Base-by-base conservation (phyloP, 2,113 vertebrate genomes). In the Fukomys damarensis region DNA sequence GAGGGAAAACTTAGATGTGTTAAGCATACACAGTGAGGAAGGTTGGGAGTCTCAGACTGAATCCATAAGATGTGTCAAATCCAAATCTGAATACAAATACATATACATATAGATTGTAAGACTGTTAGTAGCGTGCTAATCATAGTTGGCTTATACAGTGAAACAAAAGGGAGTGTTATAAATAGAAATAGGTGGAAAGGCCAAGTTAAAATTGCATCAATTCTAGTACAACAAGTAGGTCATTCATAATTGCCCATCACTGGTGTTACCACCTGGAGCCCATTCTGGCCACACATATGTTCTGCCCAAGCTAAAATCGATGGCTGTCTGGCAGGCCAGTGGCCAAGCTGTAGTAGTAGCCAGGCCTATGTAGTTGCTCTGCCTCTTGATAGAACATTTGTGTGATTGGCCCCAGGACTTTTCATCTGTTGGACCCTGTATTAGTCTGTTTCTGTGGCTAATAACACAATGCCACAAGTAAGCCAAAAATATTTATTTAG, bases 1-100 rank as follows among this genome's bases (percentile, higher is more conserved):
- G 88, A 88, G 49, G 63, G 49, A 93, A 81, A 94, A 74, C 74
- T 91, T 77, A 66, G 65, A 72, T 74, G 20, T 80, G 80, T 93
- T 65, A 68, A 63, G 65, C 85, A 52, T 59, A 86, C 46, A 96
- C 43, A 72, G 58, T 83, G 86, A 90, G 65, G 76, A 72, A 89
- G 89, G 70, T 61, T 87, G 70, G 54, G 76, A 88, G 56, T 66
- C 80, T 83, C 6, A 19, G 66, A 61, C 61, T 79, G 87, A 83
- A 66, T 92, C 88, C 46, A 63, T 65, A 72, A 91, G 59, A 59
- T 54, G 38, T 56, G 38, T 86, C 70, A 92, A 70, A 79, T 56
- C 43, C 24, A 43, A 74, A 32, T 49, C 30, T 14, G 30, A 17
- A 77, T 77, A 70, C 35, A 70, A 17, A 66, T 66, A n/a, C 17